phyloP scores from a whole-genome alignment of 2,113 vertebrate genomes.

The Rhabdornis inornatus region DNA sequence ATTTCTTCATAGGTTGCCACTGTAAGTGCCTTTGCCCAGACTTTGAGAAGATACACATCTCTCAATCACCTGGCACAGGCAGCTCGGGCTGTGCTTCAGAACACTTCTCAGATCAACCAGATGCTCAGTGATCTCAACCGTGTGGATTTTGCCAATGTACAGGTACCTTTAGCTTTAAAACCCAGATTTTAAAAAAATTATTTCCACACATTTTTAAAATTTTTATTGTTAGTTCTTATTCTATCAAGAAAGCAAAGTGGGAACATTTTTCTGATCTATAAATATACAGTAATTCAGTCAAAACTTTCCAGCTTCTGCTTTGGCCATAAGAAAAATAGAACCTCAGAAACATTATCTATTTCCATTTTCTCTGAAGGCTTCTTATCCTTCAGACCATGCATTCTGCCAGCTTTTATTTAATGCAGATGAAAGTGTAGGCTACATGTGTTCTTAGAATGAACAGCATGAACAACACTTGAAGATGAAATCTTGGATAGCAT shows the following conservation, averaged over 20 bases:
- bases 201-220: not conserved
- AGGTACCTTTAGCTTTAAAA: constrained; percentile 74
- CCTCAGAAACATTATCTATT: not conserved
- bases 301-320: not conserved
- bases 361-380: constrained; percentile 3
- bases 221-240: constrained; percentile 1
- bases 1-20: constrained; percentile 82
- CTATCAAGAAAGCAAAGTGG: not conserved
- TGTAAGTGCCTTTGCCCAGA: constrained; percentile 98
- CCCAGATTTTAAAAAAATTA: not conserved
- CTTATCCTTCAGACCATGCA: not conserved
- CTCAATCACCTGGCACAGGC: constrained; percentile 97
- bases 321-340: not conserved
- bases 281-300: not conserved
- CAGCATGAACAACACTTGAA: not conserved
- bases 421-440: not conserved
- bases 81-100: constrained; percentile 94
- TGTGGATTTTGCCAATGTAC: constrained; percentile 96
- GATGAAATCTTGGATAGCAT: not conserved
- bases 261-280: not conserved
- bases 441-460: not conserved
- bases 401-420: constrained; percentile 7
- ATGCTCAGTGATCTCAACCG: constrained; percentile 98
- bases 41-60: constrained; percentile 93
- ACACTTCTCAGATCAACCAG: constrained; percentile 99